A percentile compares a stretch with the other conserved stretches of the same genome.
Evolutionary conservation across 2,888 invertebrate species (phyloP).

Genomic region (Ophion costatus): DNA sequence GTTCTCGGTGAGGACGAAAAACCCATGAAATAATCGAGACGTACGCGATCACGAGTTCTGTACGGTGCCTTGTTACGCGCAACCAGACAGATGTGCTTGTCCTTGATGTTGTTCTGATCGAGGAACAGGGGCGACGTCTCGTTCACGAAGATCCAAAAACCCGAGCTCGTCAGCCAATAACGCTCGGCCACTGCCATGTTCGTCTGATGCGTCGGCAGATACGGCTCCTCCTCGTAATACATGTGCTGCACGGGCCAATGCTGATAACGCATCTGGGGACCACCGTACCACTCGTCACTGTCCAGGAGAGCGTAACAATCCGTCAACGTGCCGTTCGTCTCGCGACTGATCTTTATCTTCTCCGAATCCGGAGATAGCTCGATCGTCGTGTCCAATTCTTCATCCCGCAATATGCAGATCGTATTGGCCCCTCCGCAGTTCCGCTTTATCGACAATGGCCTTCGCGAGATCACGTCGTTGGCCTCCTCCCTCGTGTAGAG

Average conservation of each 20-base stretch:
- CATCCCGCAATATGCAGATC: slow-evolving; percentile 69
- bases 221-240: slow-evolving; percentile 85
- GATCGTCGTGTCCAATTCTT: slow-evolving; percentile 67
- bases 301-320: slow-evolving; percentile 76
- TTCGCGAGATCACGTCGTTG: background rate
- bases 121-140: slow-evolving; percentile 88
- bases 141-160: slow-evolving; percentile 88
- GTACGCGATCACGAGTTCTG: slow-evolving; percentile 62
- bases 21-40: slow-evolving; percentile 87
- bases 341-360: slow-evolving; percentile 67
- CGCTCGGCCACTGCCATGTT: slow-evolving; percentile 85
- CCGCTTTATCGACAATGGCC: slow-evolving; percentile 36
- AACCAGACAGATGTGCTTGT: slow-evolving; percentile 86
- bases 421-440: slow-evolving; percentile 64
- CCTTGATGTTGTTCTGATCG: slow-evolving; percentile 86
- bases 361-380: slow-evolving; percentile 62
- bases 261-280: slow-evolving; percentile 87
- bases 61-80: slow-evolving; percentile 86
- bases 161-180: slow-evolving; percentile 90
- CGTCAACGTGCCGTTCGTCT: slow-evolving; percentile 65
- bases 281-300: slow-evolving; percentile 87
- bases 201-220: slow-evolving; percentile 84
- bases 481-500: slow-evolving; percentile 63
- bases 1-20: slow-evolving; percentile 86
- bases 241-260: slow-evolving; percentile 88